A percentile compares a stretch with the other conserved stretches of the same genome.
Conservation (phyloP, 2,888 invertebrate genomes). For the Meta bourneti region DNA sequence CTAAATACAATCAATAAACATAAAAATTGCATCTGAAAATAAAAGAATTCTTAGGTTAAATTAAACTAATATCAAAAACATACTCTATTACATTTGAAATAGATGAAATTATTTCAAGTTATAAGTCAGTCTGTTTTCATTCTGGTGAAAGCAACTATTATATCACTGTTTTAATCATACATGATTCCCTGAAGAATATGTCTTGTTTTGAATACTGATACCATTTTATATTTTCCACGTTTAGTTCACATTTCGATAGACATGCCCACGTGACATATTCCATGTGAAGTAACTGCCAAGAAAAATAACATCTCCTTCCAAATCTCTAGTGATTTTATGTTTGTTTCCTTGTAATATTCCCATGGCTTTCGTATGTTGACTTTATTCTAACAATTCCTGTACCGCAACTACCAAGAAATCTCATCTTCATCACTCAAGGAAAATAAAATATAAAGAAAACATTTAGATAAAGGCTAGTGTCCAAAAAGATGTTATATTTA, state of each 20-base stretch:
- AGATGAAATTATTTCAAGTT: too few relatives aligned
- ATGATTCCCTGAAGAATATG: not conserved
- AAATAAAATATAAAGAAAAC: not conserved
- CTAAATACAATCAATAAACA: too few relatives aligned
- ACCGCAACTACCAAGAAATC: not conserved
- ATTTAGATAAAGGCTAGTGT: not conserved
- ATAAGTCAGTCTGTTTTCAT: not conserved
- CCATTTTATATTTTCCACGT: not conserved
- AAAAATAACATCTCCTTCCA: not conserved
- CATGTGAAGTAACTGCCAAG: not conserved
- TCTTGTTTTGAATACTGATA: not conserved
- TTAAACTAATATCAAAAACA: too few relatives aligned
- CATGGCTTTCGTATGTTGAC: not conserved
- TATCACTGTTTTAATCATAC: not conserved
- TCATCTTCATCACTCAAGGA: conserved; percentile 1
- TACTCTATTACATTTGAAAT: too few relatives aligned
- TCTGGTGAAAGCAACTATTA: not conserved
- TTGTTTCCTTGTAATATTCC: not conserved
- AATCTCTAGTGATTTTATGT: not conserved
- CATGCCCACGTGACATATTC: not conserved
- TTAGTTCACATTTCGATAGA: not conserved
- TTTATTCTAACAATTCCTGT: not conserved
- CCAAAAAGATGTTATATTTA: too few relatives aligned
- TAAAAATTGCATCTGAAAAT: too few relatives aligned
- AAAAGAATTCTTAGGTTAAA: too few relatives aligned